phyloP scores from a whole-genome alignment of 2,888 invertebrate genomes.

The Caradrina clavipalpis region DNA sequence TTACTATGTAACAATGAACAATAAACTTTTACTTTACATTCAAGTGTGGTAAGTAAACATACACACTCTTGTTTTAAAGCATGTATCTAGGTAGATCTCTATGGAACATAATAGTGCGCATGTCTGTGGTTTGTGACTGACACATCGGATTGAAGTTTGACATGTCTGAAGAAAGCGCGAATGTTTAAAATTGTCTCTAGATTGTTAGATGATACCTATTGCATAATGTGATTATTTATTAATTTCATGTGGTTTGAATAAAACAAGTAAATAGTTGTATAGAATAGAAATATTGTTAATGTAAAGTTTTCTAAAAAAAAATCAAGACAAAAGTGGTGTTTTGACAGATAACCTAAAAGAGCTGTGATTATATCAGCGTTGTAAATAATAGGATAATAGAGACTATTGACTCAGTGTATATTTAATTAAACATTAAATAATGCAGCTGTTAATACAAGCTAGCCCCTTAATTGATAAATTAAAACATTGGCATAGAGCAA shows the following conservation, averaged over 20 bases:
- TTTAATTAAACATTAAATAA: conserved; percentile 63
- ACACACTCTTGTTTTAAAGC: too few relatives aligned
- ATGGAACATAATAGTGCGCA: too few relatives aligned
- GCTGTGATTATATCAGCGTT: conserved; percentile 66
- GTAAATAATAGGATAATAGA: conserved; percentile 65
- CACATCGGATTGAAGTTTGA: conserved; percentile 4
- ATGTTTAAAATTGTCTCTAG: conserved; percentile 57
- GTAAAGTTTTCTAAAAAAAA: conserved; percentile 28
- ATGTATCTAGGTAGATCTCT: too few relatives aligned
- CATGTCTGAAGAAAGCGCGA: conserved; percentile 55
- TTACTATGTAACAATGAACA: too few relatives aligned
- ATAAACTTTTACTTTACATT: too few relatives aligned
- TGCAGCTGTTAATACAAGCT: conserved; percentile 90
- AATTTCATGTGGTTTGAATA: conserved; percentile 4
- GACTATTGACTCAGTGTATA: conserved; percentile 23
- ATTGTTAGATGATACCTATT: background rate
- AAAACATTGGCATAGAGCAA: conserved; percentile 87
- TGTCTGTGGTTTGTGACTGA: too few relatives aligned
- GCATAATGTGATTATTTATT: conserved; percentile 11
- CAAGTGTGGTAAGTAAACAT: too few relatives aligned
- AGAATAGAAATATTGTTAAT: conserved; percentile 3
- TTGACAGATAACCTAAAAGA: conserved; percentile 71
- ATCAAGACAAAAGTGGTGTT: conserved; percentile 36
- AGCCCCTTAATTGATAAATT: conserved; percentile 90
- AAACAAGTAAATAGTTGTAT: conserved; percentile 4